Evolutionary conservation across 2,113 vertebrate genomes (phyloP).

Genomic region (Notothenia rossii): DNA sequence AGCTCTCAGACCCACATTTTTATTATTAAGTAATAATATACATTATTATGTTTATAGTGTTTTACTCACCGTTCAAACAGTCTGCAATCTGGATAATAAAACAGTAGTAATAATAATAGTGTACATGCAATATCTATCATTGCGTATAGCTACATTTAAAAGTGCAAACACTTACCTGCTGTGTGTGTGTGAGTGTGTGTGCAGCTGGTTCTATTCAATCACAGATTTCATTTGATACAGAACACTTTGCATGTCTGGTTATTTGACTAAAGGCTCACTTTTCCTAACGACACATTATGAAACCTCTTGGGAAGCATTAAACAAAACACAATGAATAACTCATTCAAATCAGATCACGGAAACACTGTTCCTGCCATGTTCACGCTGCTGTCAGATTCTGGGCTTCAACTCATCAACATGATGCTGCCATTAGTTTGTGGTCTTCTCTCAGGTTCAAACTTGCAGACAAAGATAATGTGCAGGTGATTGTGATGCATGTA

Average conservation of each 20-base stretch:
- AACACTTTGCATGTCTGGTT: not conserved
- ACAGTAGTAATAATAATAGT: not conserved
- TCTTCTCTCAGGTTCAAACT: too few relatives aligned
- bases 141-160: not conserved
- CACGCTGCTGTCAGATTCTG: too few relatives aligned
- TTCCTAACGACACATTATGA: too few relatives aligned
- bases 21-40: too few relatives aligned
- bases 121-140: not conserved
- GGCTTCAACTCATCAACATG: too few relatives aligned
- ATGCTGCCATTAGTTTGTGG: too few relatives aligned
- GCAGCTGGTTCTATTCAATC: not conserved
- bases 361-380: too few relatives aligned
- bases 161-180: not conserved
- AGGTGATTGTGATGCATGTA: too few relatives aligned
- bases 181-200: not conserved
- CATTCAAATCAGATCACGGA: too few relatives aligned
- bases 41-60: not conserved
- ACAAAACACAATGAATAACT: not conserved
- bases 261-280: not conserved
- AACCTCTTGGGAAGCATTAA: not conserved
- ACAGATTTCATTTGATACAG: not conserved
- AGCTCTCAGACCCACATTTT: too few relatives aligned
- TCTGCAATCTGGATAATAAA: not conserved
- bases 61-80: not conserved
- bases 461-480: too few relatives aligned